Conservation (phyloP, 1,140 invertebrate genomes). For the Macrosteles quadrilineatus region DNA sequence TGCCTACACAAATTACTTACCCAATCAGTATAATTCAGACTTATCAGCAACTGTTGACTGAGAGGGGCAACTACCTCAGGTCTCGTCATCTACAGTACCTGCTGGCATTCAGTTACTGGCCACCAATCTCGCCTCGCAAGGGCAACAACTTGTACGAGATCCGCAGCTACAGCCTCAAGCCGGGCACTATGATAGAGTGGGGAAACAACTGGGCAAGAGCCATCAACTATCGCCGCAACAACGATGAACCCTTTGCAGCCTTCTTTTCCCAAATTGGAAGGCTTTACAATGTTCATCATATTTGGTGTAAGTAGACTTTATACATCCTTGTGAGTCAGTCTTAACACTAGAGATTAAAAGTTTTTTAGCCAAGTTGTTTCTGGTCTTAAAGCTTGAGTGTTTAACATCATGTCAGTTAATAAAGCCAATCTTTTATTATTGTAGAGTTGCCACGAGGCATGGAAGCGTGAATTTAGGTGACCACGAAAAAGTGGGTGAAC, state of each 20-base stretch:
- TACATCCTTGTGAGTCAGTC: too few species aligned
- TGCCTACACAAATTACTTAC: too few species aligned
- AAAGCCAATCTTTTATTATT: too few species aligned
- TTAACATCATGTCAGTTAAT: too few species aligned
- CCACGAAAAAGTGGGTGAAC: too few species aligned
- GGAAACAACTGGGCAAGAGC: conserved; percentile 98
- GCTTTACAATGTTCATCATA: conserved; percentile 96
- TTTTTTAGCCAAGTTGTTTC: too few species aligned
- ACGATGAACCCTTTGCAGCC: conserved; percentile 92
- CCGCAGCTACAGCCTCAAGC: conserved; percentile 85
- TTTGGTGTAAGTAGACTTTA: conserved; percentile 87
- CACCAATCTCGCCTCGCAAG: conserved; percentile 68
- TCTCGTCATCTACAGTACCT: conserved; percentile 91
- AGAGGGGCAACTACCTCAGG: conserved; percentile 80
- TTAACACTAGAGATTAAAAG: too few species aligned
- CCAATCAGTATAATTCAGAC: conserved; percentile 69
- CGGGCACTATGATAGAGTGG: conserved; percentile 99
- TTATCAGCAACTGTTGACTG: conserved; percentile 74
- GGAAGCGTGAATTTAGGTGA: too few species aligned
- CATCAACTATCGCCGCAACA: conserved; percentile 85
- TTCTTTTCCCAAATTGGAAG: conserved; percentile 97
- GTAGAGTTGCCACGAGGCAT: too few species aligned
- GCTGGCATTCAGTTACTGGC: conserved; percentile 89
- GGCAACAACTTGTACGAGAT: conserved; percentile 92
- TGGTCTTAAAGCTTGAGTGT: too few species aligned